Percentiles rank a stretch among this genome's conserved stretches.
These are phyloP conservation scores for Mohoua ochrocephala DNA, from an alignment of 2,113 vertebrate genomes.

Conservation along the genomic window DNA sequence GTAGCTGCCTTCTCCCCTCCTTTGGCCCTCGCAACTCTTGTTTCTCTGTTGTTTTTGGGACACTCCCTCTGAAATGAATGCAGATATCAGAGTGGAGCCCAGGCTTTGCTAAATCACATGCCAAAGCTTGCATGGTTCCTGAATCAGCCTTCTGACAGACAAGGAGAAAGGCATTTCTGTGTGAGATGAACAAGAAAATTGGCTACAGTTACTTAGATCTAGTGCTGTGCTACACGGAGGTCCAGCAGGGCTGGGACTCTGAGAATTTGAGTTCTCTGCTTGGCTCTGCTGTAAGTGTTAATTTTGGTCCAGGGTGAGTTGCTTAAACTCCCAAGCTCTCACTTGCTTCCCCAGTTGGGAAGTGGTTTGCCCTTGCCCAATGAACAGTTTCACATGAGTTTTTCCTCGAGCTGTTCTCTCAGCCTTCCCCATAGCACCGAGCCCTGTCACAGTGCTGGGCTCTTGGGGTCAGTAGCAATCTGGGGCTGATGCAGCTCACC, in stretches of 20 bases:
- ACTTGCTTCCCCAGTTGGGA: neutral
- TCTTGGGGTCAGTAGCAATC: neutral
- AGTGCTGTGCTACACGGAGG: neutral
- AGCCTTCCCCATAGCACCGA: neutral
- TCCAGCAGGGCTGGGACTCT: neutral
- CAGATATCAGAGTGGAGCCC: neutral
- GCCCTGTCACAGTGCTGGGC: neutral
- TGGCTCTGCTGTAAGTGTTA: neutral
- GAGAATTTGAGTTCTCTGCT: neutral
- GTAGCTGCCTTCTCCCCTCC: neutral
- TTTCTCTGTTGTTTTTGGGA: conserved; percentile 1
- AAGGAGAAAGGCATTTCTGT: neutral
- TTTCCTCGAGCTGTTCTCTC: neutral
- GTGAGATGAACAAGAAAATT: neutral
- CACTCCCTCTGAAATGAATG: conserved; percentile 6
- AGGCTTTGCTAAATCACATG: neutral
- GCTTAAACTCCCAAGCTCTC: neutral
- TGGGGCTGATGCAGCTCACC: neutral
- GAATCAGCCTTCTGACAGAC: neutral
- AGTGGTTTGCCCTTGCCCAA: neutral
- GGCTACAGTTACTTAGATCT: neutral
- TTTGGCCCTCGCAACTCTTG: neutral
- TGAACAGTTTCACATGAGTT: neutral
- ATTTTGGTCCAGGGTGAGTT: neutral
- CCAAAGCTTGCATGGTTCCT: neutral